phyloP scores from a whole-genome alignment of 1,140 invertebrate species.

The Diorhabda elongata region DNA sequence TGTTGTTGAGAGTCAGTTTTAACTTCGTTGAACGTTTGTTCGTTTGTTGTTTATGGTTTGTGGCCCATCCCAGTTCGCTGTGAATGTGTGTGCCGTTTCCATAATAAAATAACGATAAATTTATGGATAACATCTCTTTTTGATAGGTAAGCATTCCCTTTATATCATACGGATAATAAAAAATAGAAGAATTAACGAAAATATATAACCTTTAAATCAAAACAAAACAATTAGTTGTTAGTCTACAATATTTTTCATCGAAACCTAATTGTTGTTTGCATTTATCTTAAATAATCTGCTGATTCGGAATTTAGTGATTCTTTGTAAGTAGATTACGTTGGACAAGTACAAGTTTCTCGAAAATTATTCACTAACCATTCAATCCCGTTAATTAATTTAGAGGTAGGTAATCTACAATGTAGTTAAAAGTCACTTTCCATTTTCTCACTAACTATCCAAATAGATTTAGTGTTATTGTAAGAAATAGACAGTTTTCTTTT shows the following conservation, averaged over 20 bases:
- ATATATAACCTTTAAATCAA: conserved; percentile 8
- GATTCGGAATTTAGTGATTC: not conserved
- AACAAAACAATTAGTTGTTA: conserved; percentile 5
- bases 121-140: conserved; percentile 41
- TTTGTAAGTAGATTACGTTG: not conserved
- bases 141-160: conserved; percentile 38
- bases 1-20: not conserved
- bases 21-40: conserved; percentile 25
- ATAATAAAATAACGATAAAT: conserved; percentile 37
- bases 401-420: not conserved
- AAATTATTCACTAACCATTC: not conserved
- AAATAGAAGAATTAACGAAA: not conserved
- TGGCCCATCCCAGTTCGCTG: conserved; percentile 47
- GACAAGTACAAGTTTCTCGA: not conserved
- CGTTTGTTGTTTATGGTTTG: conserved; percentile 42
- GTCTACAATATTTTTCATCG: too few species aligned
- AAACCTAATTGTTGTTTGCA: not conserved
- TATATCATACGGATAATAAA: not conserved
- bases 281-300: conserved; percentile 3
- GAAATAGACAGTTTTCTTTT: too few species aligned
- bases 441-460: too few species aligned
- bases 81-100: conserved; percentile 46
- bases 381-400: not conserved
- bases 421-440: too few species aligned
- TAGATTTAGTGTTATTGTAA: too few species aligned